A percentile compares a stretch with the other conserved stretches of the same genome.
These are phyloP conservation scores for Albula goreensis DNA, from an alignment of 2,113 vertebrate species.

Conservation along the genomic window DNA sequence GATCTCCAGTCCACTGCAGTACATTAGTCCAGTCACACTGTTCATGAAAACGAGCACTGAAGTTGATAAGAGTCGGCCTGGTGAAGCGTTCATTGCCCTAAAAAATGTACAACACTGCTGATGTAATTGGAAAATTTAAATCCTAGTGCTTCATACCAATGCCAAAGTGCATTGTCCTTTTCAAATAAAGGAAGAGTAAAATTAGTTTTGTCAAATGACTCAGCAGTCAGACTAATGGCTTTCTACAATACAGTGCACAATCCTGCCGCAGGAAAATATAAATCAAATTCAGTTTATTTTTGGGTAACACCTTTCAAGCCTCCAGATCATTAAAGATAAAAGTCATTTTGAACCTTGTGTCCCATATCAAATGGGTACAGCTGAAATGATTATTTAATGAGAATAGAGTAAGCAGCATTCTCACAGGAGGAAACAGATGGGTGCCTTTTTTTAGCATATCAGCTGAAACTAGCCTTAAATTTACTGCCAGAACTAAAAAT, in stretches of 20 bases:
- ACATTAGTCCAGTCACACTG: too few relatives aligned
- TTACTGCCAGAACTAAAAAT: not conserved
- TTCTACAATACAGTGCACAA: constrained; percentile 22
- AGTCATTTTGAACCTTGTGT: constrained; percentile 9
- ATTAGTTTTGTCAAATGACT: constrained; percentile 34
- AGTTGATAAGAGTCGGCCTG: too few relatives aligned
- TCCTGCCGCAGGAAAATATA: constrained; percentile 28
- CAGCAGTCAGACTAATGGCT: constrained; percentile 22
- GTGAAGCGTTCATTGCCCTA: not conserved
- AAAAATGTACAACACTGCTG: not conserved
- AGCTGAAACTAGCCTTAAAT: not conserved
- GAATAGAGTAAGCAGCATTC: not conserved
- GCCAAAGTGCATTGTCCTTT: not conserved
- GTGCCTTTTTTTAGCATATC: not conserved
- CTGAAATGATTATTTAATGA: constrained; percentile 13
- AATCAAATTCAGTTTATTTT: constrained; percentile 23
- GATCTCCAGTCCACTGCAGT: too few relatives aligned
- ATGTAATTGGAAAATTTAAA: not conserved
- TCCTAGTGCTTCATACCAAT: not conserved
- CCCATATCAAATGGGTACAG: constrained; percentile 14
- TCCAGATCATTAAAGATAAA: constrained; percentile 19
- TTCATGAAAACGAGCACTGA: too few relatives aligned
- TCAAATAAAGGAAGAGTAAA: constrained; percentile 6
- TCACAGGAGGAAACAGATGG: not conserved
- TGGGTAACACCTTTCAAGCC: constrained; percentile 29